These are phyloP conservation scores for Nycteola revayana DNA, from an alignment of 2,888 invertebrate genomes.

Conservation along the genomic window DNA sequence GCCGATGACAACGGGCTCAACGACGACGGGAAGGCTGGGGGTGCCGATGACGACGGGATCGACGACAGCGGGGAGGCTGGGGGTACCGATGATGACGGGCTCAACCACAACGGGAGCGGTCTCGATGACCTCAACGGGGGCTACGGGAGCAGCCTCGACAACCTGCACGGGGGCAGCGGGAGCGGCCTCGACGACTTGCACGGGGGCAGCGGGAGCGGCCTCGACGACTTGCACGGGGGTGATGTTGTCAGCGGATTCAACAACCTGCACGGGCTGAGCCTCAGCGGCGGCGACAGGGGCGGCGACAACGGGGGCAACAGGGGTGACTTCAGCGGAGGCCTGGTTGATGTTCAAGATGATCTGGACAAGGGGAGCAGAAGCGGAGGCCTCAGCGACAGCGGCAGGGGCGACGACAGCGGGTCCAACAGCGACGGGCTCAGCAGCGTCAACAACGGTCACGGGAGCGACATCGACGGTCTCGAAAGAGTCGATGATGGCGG, in stretches of 20 bases:
- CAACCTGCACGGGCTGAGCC: slow-evolving; percentile 21
- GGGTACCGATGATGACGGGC: no score
- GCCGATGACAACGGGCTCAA: no score
- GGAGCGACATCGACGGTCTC: slow-evolving; percentile 28
- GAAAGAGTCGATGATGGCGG: slow-evolving; percentile 25
- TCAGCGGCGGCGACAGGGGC: slow-evolving; percentile 25
- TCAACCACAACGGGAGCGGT: slow-evolving; percentile 5
- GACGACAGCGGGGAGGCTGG: no score
- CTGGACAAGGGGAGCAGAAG: slow-evolving; percentile 19
- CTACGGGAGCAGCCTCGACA: slow-evolving; percentile 4
- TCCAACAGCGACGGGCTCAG: slow-evolving; percentile 18
- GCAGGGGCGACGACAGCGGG: no score
- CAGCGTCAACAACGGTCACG: slow-evolving; percentile 21
- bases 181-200: slow-evolving; percentile 5
- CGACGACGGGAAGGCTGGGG: no score
- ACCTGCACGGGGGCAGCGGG: slow-evolving; percentile 11
- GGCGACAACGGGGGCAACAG: slow-evolving; percentile 24
- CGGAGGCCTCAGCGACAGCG: slow-evolving; percentile 20
- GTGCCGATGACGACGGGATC: no score
- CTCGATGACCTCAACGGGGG: no score
- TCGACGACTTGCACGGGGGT: slow-evolving; percentile 12
- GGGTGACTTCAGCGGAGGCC: slow-evolving; percentile 16
- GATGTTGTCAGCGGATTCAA: slow-evolving; percentile 9
- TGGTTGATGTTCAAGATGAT: slow-evolving; percentile 19
- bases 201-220: slow-evolving; percentile 16